Evolutionary conservation across 2,888 invertebrate genomes (phyloP), one percentile per base, ranked within the genome.

Genomic region (Tanytarsus gracilentus): DNA sequence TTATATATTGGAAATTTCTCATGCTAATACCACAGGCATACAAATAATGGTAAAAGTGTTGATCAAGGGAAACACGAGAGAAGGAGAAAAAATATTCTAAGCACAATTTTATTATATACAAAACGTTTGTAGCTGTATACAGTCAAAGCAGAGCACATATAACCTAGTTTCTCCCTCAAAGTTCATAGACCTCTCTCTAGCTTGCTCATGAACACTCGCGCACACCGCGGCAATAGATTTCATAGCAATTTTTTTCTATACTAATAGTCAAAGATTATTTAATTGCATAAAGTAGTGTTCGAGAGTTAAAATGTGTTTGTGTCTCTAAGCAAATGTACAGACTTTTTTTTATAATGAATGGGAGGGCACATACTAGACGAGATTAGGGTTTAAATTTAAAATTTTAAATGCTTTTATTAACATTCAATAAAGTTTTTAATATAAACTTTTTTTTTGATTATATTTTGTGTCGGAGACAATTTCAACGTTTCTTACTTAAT

Each of bases 121-220:
- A 48, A 44, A 58, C 48, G 58, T 40, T 58, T 18, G 48, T 48
- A 27, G 21, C 44, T 44, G 21, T 18, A 44, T 44, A 23, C 16
- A 11, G n/a, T 33, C 9, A 25, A 58, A 18, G 44, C 27, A 58
- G 48, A 44, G 44, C 44, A 58, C 58, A 58, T 30, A 48, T 58
- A 58, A 58, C 58, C 58, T 58, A 58, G 58, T 58, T 58, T 58
- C 26, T 29, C 58, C 40, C 48, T 44, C 40, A 58, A 25, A 39
- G 58, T 58, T 58, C 58, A 58, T 23, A 58, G 58, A 58, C 58
- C 58, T 25, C 44, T 4, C 7, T 7, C n/a, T 16, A 16, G 40
- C 9, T 14, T 18, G n/a, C 8, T 16, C 3, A 16, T n/a, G 40
- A 16, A 27, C 27, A 27, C 27, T n/a, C 27, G 49, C 26, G 29